Evolutionary conservation across 2,797 vertebrate species (phyloP).

Genomic region (Cygnus olor): DNA sequence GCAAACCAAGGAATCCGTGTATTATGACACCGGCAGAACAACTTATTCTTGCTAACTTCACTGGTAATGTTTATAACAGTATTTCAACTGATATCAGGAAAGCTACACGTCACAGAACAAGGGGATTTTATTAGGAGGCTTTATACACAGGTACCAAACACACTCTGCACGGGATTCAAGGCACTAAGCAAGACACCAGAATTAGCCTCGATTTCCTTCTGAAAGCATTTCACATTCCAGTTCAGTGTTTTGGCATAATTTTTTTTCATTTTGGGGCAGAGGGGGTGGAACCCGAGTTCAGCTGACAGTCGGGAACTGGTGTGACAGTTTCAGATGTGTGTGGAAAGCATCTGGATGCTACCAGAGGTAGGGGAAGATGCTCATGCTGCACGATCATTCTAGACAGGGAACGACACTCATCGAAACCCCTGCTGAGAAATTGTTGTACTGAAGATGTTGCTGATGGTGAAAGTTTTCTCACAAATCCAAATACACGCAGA

Average conservation of each 20-base stretch:
- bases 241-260: neutral
- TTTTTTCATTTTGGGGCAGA: neutral
- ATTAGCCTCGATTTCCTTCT: neutral
- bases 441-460: neutral
- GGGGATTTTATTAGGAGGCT: neutral
- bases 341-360: neutral
- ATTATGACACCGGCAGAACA: neutral
- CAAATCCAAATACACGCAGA: neutral
- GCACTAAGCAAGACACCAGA: too few relatives aligned
- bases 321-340: neutral
- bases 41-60: neutral
- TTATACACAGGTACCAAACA: neutral
- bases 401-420: neutral
- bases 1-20: neutral
- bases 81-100: neutral
- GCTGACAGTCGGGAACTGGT: neutral
- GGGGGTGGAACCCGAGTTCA: neutral
- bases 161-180: neutral
- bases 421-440: neutral
- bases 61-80: neutral
- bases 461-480: neutral
- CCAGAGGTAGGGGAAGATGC: neutral
- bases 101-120: neutral
- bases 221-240: neutral
- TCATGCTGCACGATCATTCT: fast-evolving